Evolutionary conservation across 2,113 vertebrate species (phyloP).

Genomic region (Cyphomyrus plagiostoma): DNA sequence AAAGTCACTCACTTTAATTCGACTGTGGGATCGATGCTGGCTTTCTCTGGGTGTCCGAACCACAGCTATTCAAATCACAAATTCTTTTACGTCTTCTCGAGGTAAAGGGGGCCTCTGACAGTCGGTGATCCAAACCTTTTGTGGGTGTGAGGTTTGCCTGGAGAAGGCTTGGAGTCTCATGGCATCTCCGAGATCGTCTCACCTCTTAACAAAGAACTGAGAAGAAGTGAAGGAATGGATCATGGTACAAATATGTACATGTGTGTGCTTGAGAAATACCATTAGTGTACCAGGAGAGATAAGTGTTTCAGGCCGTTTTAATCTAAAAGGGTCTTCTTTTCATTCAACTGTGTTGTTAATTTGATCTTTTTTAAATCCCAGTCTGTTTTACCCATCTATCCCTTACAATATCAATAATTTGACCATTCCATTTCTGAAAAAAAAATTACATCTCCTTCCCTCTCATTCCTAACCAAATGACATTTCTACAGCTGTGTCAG

Average conservation of each 20-base stretch:
- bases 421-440: not conserved
- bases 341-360: not conserved
- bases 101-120: not conserved
- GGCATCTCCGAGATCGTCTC: not conserved
- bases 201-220: not conserved
- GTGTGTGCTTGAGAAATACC: not conserved
- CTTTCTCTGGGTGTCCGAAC: not conserved
- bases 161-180: conserved; percentile 41
- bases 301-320: not conserved
- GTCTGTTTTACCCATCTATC: not conserved
- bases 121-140: conserved; percentile 25
- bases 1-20: not conserved
- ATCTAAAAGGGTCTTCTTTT: not conserved
- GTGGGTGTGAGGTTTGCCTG: conserved; percentile 60
- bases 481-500: not conserved
- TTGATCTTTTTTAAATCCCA: not conserved
- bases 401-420: not conserved
- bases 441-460: not conserved
- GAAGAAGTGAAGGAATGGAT: not conserved
- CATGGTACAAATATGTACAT: not conserved
- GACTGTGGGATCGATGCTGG: not conserved
- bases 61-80: not conserved
- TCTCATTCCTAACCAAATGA: not conserved
- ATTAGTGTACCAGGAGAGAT: not conserved
- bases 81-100: not conserved